Base-by-base conservation (phyloP, 2,113 vertebrate genomes). In the Bathybates hornii region DNA sequence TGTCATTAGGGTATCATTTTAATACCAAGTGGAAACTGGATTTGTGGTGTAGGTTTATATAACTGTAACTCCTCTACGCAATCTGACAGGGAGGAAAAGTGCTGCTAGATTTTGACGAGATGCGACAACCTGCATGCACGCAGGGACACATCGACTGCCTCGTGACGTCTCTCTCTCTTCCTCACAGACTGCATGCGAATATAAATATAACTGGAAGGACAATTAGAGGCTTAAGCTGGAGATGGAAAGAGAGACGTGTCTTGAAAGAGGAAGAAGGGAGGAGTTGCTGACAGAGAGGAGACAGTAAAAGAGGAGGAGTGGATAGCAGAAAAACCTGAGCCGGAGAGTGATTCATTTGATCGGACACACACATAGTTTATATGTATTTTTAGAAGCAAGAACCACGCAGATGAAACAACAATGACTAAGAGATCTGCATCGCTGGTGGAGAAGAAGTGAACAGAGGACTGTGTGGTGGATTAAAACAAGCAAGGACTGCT, bases 301-400 rank as follows among this genome's bases (percentile, higher is more conserved):
- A 52, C 80, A 81, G 73, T 9, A 9, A 68, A 50, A 53, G 54
- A 56, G 45, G 81, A 84, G 29, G 45, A 57, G 66, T 19, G 36
- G 56, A 84, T 19, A 68, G 86, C 19, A 43, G 54, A 71, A 53
- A 81, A 48, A 14, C 24, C 29, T 29, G 24, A 80, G 45, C 5
- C 34, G 41, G 73, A 1, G 5, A 61, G 83, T 91, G 89, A 93
- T 13, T 87, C 87, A 84, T 78, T 73, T 50, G 48, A 59, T 85
- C 27, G 2, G n/a, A 89, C 85, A 59, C 53, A 76, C 19, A 68
- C 12, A 13, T 78, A 29, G 59, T 73, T 53, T 32, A 43, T 68
- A 61, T 56, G 57, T 82, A 87, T 81, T 63, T 87, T 76, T 66
- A 50, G 53, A 86, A 56, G 43, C 27, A 81, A 66, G 24, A 11